Base-by-base conservation (phyloP, 2,797 vertebrate species). In the Sebastolobus altivelis region DNA sequence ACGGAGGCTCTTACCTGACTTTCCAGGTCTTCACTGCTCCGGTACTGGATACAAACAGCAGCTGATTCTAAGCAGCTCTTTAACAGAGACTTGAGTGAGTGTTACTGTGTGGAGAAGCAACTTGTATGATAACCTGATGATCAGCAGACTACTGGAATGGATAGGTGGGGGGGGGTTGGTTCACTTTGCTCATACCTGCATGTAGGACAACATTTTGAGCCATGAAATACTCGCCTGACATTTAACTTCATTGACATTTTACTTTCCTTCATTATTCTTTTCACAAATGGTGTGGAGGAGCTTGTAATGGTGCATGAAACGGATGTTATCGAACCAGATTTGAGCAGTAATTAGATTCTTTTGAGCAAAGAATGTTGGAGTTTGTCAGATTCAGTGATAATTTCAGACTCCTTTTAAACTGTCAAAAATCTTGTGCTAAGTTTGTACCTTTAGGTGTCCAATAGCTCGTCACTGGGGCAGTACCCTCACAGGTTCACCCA, bases 41-140 rank as follows among this genome's bases (percentile, higher is more conserved):
- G 31, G 62, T 43, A 31, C 4, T 20, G 63, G 72, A 81, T 83
- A 25, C 88, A 87, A 58, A 87, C 78, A 38, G 5, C 8, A 65
- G 60, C 65, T 61, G 54, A 72, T 37, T 63, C 27, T 65, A 29
- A 71, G 38, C 14, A 35, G 49, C 18, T 40, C n/a, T 59, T 59
- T 56, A 65, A 62, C 56, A 25, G 43, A 69, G 67, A 40, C 10
- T 68, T 43, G 49, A 75, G 65, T 20, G 16, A 58, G 52, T 27
- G 49, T 33, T 1, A 37, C 16, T 66, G 43, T 70, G 25, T 22
- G 49, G 33, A 6, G 14, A 54, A 54, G 6, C 2, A 5, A 43
- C 29, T 27, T 12, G 27, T 54, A 65, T 46, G 16, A 35, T 5
- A 18, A 22, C 2, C 43, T 49, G 22, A 38, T 1, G 35, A 62